Base-by-base conservation (phyloP, 2,113 vertebrate genomes). In the Coreoperca whiteheadi region DNA sequence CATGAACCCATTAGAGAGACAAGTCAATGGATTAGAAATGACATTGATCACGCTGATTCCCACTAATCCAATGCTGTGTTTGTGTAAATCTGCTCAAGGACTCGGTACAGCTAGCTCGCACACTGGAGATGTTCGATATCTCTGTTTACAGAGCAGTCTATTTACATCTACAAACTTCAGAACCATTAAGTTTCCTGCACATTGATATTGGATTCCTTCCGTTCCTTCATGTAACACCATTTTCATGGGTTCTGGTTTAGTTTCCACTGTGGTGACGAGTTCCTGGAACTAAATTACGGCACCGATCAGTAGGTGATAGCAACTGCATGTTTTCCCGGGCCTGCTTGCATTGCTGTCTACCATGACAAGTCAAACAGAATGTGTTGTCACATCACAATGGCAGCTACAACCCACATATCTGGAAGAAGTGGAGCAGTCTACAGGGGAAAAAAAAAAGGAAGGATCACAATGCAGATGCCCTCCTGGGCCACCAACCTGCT, bases 1-100 rank as follows among this genome's bases (percentile, higher is more conserved):
- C 77, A 61, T 20, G 18, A 46, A 76, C 18, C 67, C 48, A 79
- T 74, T 77, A 74, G 12, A 80, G 50, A 79, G 50, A 21, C 25
- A 66, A 64, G 8, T 39, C 73, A 78, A 10, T 78, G 82, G 60
- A 76, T 76, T 82, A 50, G 56, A 80, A 78, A 81, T 60, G 2
- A 21, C 48, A 76, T 48, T 56, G 60, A 69, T 80, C 57, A 34
- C 61, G 54, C 20, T 10, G 56, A 86, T 60, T 79, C 48, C 57
- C 56, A 77, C 46, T 87, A 50, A 85, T 70, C 16, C 30, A 59
- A 77, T 56, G 30, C 41, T 51, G 56, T 48, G 53, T 54, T 77
- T 83, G 53, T 50, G 2, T 57, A 61, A 80, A 15, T 15, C 74
- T 41, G 14, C 46, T 30, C 28, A 41, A 28, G 30, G n/a, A 57